Evolutionary conservation across 2,797 vertebrate species (phyloP).

Genomic region (Tokudaia tokunoshimensis): DNA sequence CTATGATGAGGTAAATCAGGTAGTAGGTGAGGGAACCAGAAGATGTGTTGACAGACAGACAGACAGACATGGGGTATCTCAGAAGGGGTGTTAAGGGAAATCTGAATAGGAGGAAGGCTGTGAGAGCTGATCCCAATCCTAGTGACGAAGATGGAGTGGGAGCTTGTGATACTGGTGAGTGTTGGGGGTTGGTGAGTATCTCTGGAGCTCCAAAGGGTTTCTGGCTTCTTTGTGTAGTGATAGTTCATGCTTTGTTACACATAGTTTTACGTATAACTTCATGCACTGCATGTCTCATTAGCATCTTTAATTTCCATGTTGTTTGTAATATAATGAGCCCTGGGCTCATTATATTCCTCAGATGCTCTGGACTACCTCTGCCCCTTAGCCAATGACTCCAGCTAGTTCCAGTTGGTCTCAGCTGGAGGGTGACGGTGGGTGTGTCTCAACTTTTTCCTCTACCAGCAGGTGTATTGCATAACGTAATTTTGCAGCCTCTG

Average conservation of each 20-base stretch:
- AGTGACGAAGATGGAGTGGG: background rate
- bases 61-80: background rate
- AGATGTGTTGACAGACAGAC: background rate
- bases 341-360: background rate
- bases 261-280: background rate
- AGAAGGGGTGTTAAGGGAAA: background rate
- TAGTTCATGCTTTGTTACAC: background rate
- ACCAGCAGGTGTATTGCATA: background rate
- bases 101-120: background rate
- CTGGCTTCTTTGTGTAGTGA: background rate
- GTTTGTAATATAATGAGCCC: background rate
- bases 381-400: background rate
- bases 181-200: background rate
- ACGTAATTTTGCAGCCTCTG: background rate
- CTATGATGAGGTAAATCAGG: background rate
- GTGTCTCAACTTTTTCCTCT: no score
- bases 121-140: background rate
- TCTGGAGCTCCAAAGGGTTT: background rate
- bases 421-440: background rate
- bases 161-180: no score
- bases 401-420: background rate
- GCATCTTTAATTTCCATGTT: background rate
- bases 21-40: no score
- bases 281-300: background rate
- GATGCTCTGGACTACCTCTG: background rate